Evolutionary conservation across 1,140 invertebrate genomes (phyloP), one percentile per base, ranked within the genome.

Genomic region (Protaetia brevitarsis): DNA sequence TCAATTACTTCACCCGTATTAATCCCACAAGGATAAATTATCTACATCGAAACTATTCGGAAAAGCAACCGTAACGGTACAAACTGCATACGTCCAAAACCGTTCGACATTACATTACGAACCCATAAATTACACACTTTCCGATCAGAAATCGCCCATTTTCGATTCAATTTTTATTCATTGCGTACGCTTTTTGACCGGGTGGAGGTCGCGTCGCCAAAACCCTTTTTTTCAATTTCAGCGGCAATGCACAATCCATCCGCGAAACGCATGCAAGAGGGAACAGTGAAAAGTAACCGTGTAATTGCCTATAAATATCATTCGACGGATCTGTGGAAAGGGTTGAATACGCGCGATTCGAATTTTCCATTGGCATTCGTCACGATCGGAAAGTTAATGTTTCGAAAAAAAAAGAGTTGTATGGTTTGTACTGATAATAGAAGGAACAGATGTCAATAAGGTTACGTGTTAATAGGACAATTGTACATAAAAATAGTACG

Each of bases 321-420:
- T 66, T 72, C 70, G 70, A 72, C 68, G 66, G 36, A 30, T 28
- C 62, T 19, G 7, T 29, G 34, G 41, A 71, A 72, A 72, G 70
- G 70, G 70, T 72, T 72, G 13, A 4, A 16, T 31, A n/a, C n/a
- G 57, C n/a, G n/a, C 68, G 63, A 68, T 70, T 67, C 57, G 66
- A 66, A 63, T 72, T 68, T 67, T 70, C 64, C 64, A 70, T 70
- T 60, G 67, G 59, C 27, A 72, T 72, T 70, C 64, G 70, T 60
- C 36, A 68, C 66, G 66, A 65, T 61, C 11, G 19, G 56, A 72
- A 70, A 72, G 68, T 72, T 72, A 72, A 72, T 72, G 70, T 72
- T 72, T 72, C 70, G 70, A 72, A 70, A 72, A 72, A 72, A 71
- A 45, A 16, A 19, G 13, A n/a, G n/a, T n/a, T n/a, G n/a, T n/a